Evolutionary conservation across 1,140 invertebrate species (phyloP), one percentile per base, ranked within the genome.

Genomic region (Ostrea denselamellosa): DNA sequence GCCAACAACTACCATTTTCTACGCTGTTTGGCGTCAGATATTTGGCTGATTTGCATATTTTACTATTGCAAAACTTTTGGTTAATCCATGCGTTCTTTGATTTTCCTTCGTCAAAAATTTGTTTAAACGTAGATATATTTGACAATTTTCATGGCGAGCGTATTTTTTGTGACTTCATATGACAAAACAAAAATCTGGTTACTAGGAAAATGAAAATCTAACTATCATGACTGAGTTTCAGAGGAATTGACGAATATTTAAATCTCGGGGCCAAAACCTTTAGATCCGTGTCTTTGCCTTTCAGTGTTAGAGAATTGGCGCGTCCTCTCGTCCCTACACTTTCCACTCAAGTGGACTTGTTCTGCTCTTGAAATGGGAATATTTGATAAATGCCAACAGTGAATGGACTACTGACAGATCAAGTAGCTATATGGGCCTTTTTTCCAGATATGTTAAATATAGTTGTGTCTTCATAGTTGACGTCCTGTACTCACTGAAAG

Each of bases 301-400:
- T 62, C 56, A 62, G 14, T 1, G 17, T 17, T 62, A 17, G n/a
- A 62, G 34, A 62, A 62, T 62, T 62, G n/a, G n/a, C 17, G n/a
- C 56, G 17, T 62, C 17, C 56, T 2, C 17, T 34, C 28, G 68
- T 77, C 25, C 68, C 14, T 17, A 25, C 17, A 77, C 58, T 62
- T 62, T 62, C n/a, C 17, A 62, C 22, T 77, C 25, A 77, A 77
- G 25, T 77, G 68, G 68, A 77, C 68, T 28, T 4, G 8, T 77
- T 77, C 56, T 77, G 25, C 28, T 77, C 68, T 77, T 34, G 22
- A 77, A 34, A 34, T 77, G 28, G 14, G 68, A 77, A 25, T 77
- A 77, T 77, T 77, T 77, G 68, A 77, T 77, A 77, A 77, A 77
- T 77, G 25, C 68, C 68, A 77, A 77, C 28, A 77, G 28, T 62